Conservation (phyloP, 2,113 vertebrate species). For the Marmota flaviventris region DNA sequence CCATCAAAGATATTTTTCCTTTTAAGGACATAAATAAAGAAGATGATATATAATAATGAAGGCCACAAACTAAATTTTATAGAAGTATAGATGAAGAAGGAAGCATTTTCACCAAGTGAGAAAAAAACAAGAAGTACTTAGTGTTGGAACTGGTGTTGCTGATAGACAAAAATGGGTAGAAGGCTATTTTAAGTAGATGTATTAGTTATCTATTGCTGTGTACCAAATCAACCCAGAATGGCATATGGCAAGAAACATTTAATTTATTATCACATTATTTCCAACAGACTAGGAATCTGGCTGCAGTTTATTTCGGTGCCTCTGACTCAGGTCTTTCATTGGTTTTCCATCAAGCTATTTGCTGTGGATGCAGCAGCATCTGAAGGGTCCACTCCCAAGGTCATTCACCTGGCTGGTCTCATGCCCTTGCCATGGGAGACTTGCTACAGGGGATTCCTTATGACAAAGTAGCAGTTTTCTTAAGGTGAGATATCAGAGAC, state of each 20-base stretch:
- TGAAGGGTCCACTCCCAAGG: not conserved
- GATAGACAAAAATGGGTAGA: not conserved
- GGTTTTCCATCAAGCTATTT: not conserved
- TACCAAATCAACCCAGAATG: not conserved
- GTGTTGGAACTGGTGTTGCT: not conserved
- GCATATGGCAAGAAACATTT: not conserved
- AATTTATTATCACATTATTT: not conserved
- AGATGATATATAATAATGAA: not conserved
- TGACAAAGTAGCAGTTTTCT: not conserved
- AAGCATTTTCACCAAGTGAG: not conserved
- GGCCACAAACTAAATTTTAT: not conserved
- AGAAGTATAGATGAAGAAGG: not conserved
- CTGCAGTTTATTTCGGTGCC: not conserved
- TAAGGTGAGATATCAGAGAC: not conserved
- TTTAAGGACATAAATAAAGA: not conserved
- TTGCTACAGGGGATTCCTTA: not conserved
- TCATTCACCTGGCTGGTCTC: not conserved
- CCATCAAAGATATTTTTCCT: not conserved
- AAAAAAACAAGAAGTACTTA: not conserved
- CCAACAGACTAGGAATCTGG: not conserved
- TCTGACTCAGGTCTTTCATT: not conserved
- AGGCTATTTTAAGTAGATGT: not conserved
- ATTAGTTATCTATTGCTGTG: not conserved
- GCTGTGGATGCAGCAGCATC: not conserved
- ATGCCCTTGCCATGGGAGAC: not conserved